These are phyloP conservation scores for Mus pahari DNA, from an alignment of 2,113 vertebrate species.

Conservation along the genomic window DNA sequence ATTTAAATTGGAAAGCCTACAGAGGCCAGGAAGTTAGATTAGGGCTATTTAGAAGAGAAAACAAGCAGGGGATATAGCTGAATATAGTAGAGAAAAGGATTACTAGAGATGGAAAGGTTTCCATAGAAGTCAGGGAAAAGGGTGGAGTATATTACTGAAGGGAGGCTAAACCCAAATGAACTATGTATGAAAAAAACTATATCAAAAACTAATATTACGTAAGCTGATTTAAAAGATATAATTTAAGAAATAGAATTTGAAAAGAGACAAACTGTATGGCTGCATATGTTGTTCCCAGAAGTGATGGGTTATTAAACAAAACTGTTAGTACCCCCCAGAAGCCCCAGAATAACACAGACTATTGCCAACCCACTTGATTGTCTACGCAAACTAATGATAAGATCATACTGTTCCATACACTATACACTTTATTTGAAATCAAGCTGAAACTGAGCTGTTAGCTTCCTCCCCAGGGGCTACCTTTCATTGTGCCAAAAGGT, in stretches of 20 bases:
- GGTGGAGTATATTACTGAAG: background rate
- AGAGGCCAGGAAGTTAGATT: background rate
- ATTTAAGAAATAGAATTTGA: background rate
- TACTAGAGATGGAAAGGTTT: background rate
- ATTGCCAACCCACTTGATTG: background rate
- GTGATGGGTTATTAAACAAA: background rate
- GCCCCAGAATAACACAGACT: background rate
- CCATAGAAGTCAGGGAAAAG: accelerated
- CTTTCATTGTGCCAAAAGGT: background rate
- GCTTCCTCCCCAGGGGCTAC: background rate
- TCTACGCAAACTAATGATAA: background rate
- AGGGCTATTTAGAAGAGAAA: background rate
- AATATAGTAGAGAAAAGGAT: background rate
- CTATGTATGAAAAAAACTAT: background rate
- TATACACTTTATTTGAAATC: background rate
- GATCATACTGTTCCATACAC: background rate
- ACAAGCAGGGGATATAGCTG: background rate
- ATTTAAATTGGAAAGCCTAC: background rate
- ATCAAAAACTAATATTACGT: background rate
- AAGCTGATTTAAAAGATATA: background rate
- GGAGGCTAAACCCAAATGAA: background rate
- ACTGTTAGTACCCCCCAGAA: background rate
- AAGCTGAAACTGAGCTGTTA: background rate
- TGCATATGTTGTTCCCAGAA: background rate
- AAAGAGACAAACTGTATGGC: background rate